Conservation (phyloP, 2,113 vertebrate species). For the Psophia crepitans region DNA sequence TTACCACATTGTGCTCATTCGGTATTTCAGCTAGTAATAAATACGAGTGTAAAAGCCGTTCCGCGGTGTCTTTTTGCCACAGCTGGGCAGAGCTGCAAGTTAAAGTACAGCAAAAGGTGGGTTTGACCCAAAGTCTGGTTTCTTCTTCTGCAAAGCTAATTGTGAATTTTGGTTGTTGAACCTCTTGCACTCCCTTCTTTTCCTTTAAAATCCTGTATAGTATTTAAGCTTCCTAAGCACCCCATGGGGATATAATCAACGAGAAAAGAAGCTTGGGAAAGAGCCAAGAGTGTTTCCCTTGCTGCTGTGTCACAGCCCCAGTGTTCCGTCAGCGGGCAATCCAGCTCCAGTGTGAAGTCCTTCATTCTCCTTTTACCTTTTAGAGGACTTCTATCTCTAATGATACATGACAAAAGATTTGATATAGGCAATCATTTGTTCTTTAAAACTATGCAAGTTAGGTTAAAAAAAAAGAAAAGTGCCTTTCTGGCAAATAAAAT, state of each 20-base stretch:
- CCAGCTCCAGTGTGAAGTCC: background rate
- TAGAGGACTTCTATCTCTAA: background rate
- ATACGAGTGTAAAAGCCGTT: background rate
- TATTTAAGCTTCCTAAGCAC: constrained; percentile 35
- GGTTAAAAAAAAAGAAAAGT: background rate
- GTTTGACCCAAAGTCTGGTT: background rate
- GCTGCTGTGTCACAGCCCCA: background rate
- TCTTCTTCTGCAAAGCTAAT: background rate
- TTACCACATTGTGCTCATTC: background rate
- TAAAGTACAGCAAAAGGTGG: background rate
- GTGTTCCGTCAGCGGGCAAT: background rate
- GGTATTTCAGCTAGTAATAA: background rate
- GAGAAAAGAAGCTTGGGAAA: constrained; percentile 60
- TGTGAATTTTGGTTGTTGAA: background rate
- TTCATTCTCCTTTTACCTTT: background rate
- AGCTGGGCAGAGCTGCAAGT: background rate
- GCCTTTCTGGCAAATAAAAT: constrained; percentile 30
- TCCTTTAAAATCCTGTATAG: constrained; percentile 23
- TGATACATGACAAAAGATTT: background rate
- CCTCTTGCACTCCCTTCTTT: background rate
- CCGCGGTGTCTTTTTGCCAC: background rate
- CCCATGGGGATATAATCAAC: constrained; percentile 24
- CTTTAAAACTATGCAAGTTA: background rate
- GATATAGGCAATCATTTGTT: background rate
- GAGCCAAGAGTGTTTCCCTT: constrained; percentile 35